Conservation (phyloP, 1,140 invertebrate genomes). For the Drosophila seguyi region DNA sequence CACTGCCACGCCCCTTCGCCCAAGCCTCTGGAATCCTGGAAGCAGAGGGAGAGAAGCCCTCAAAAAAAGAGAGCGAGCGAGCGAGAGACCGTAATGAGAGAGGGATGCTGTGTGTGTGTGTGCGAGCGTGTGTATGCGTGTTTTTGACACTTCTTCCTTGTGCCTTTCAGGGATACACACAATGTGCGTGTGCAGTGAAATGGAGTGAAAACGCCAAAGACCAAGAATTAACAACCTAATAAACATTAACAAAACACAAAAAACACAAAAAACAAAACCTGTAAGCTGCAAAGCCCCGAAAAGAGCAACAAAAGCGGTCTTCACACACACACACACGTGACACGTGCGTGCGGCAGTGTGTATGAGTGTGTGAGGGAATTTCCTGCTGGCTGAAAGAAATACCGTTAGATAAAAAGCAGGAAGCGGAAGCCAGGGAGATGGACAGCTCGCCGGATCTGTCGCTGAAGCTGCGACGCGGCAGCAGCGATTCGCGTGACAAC, state of each 20-base stretch:
- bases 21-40: conserved; percentile 10
- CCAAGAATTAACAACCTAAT: conserved; percentile 29
- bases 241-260: too few relatives aligned
- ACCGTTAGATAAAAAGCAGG: conserved; percentile 8
- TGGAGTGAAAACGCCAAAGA: conserved; percentile 30
- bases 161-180: conserved; percentile 61
- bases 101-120: conserved; percentile 30
- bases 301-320: not conserved
- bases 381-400: not conserved
- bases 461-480: conserved; percentile 92
- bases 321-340: not conserved
- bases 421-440: conserved; percentile 46
- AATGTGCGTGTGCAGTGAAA: conserved; percentile 55
- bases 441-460: conserved; percentile 93
- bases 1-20: conserved; percentile 74
- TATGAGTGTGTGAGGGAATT: conserved; percentile 23
- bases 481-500: conserved; percentile 93
- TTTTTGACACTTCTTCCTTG: conserved; percentile 57
- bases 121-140: conserved; percentile 36
- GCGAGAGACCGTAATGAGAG: conserved; percentile 12
- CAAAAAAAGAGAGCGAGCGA: not conserved
- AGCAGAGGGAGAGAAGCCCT: conserved; percentile 2
- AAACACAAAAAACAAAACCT: too few relatives aligned
- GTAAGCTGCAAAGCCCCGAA: not conserved
- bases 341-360: conserved; percentile 6